These are phyloP conservation scores for Diarsia mendica DNA, from an alignment of 2,888 invertebrate genomes.

Conservation along the genomic window DNA sequence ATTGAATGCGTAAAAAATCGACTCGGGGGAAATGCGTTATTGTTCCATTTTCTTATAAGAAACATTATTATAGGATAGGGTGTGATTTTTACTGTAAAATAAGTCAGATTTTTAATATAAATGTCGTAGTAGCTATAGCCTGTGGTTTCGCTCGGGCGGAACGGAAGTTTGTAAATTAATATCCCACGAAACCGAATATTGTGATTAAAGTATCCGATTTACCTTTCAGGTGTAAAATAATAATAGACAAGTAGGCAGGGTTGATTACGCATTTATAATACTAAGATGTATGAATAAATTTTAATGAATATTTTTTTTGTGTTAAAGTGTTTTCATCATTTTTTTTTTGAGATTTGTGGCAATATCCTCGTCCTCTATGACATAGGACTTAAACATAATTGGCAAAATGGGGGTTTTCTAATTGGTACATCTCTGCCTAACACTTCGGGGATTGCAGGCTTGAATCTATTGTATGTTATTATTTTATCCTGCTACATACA, in stretches of 20 bases:
- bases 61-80: constrained; percentile 10
- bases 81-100: background rate
- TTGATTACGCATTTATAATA: background rate
- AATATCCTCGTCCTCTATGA: no score
- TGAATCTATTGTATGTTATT: no score
- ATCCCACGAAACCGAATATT: background rate
- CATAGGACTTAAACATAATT: no score
- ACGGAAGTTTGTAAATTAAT: background rate
- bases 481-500: background rate
- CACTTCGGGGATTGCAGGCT: no score
- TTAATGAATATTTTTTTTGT: no score
- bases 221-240: no score
- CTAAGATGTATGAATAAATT: no score
- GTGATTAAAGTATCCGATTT: background rate
- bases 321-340: no score
- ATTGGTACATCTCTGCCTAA: no score
- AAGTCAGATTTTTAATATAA: background rate
- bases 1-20: constrained; percentile 30
- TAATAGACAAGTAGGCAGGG: background rate
- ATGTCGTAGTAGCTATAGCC: background rate
- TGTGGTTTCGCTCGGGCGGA: background rate
- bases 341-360: no score
- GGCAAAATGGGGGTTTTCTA: no score
- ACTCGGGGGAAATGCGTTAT: background rate
- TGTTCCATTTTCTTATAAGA: constrained; percentile 10